phyloP scores from a whole-genome alignment of 2,797 vertebrate species.

The Geotrypetes seraphini region DNA sequence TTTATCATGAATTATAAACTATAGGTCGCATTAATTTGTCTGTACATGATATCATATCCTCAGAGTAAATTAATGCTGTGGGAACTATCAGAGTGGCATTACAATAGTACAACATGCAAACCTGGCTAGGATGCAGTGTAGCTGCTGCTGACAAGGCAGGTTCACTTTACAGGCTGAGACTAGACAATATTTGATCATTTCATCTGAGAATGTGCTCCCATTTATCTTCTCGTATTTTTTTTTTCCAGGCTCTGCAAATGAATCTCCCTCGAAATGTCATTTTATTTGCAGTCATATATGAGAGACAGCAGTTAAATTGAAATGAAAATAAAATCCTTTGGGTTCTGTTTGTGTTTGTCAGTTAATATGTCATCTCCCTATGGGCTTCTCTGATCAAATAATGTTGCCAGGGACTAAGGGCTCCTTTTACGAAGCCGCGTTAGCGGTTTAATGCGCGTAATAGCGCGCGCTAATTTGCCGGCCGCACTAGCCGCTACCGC shows the following conservation, averaged over 20 bases:
- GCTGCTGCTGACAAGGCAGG: background rate
- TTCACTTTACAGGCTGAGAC: background rate
- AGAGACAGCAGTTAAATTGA: conserved; percentile 3
- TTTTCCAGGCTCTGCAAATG: background rate
- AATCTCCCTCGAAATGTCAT: background rate
- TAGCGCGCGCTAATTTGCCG: too few relatives aligned
- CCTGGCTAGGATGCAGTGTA: background rate
- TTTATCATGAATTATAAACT: too few relatives aligned
- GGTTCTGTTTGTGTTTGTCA: conserved; percentile 4
- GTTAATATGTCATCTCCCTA: conserved; percentile 9
- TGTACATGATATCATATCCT: too few relatives aligned
- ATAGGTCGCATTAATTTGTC: too few relatives aligned
- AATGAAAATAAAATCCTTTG: conserved; percentile 1
- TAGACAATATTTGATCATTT: background rate
- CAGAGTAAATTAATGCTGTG: too few relatives aligned
- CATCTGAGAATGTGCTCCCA: background rate
- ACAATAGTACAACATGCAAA: background rate
- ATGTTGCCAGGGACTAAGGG: too few relatives aligned
- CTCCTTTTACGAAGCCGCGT: too few relatives aligned
- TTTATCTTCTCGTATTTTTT: background rate
- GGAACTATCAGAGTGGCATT: too few relatives aligned
- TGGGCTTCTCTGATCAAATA: background rate
- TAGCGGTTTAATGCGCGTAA: too few relatives aligned
- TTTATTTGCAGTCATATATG: background rate
- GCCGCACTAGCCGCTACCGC: too few relatives aligned